Conservation (phyloP, 2,888 invertebrate genomes). For the Coelopa pilipes region DNA sequence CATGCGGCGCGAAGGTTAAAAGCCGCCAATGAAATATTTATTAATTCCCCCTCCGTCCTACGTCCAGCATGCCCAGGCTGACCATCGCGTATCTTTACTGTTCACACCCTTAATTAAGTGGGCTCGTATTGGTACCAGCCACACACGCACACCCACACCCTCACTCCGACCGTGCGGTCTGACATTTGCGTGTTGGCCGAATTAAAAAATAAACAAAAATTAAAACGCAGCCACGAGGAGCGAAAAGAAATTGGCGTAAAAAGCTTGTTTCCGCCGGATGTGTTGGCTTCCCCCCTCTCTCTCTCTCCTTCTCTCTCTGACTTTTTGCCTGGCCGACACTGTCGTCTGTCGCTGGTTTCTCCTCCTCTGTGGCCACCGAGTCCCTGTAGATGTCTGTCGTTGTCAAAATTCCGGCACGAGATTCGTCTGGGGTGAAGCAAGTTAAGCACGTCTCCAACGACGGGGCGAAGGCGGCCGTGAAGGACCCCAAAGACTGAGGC, state of each 20-base stretch:
- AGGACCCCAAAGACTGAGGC: too few species aligned
- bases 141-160: constrained; percentile 31
- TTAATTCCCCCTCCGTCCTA: neutral
- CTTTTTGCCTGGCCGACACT: neutral
- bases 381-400: neutral
- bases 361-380: neutral
- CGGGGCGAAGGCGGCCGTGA: too few species aligned
- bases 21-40: constrained; percentile 62
- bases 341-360: neutral
- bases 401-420: too few species aligned
- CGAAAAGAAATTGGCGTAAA: constrained; percentile 22
- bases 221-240: neutral
- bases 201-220: neutral
- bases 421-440: too few species aligned
- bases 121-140: constrained; percentile 47
- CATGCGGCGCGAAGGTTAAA: constrained; percentile 39
- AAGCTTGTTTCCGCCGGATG: constrained; percentile 29
- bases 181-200: constrained; percentile 19
- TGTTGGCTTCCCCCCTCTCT: neutral
- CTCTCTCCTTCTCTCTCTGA: neutral
- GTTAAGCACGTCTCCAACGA: too few species aligned
- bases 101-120: constrained; percentile 63
- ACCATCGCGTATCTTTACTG: constrained; percentile 54
- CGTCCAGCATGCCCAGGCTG: neutral
- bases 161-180: neutral